phyloP scores from a whole-genome alignment of 1,140 invertebrate genomes.

The Diprion similis region DNA sequence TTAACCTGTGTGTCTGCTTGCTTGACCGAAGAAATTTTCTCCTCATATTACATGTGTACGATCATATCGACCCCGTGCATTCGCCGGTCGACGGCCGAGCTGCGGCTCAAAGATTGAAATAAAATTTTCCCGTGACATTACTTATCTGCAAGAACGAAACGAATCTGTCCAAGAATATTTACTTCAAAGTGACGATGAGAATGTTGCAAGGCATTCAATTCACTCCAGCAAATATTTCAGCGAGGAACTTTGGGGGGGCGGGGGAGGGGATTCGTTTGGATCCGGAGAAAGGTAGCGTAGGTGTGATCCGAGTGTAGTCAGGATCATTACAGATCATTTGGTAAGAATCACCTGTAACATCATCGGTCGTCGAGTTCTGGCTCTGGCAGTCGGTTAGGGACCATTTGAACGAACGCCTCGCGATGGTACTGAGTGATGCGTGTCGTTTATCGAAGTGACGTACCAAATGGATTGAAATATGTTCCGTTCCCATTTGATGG shows the following conservation, averaged over 20 bases:
- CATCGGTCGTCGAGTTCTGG: not conserved
- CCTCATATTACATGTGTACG: too few relatives aligned
- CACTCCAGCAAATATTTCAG: not conserved
- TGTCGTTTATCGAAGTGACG: conserved; percentile 40
- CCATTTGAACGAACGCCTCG: conserved; percentile 39
- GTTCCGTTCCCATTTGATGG: conserved; percentile 33
- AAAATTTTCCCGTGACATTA: not conserved
- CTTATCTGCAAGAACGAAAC: too few relatives aligned
- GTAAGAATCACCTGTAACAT: conserved; percentile 40
- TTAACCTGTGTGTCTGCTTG: conserved; percentile 20
- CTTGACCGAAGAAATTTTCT: conserved; percentile 26
- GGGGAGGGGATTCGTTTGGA: not conserved
- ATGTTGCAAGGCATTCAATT: too few relatives aligned
- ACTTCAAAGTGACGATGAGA: too few relatives aligned
- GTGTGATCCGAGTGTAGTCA: not conserved
- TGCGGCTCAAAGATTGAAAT: conserved; percentile 5
- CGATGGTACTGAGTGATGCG: conserved; percentile 36
- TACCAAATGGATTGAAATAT: conserved; percentile 40
- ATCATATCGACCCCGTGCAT: conserved; percentile 26
- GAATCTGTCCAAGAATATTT: too few relatives aligned
- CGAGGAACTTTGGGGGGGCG: not conserved
- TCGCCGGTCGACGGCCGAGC: conserved; percentile 32
- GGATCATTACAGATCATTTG: conserved; percentile 30
- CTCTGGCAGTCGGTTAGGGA: conserved; percentile 23
- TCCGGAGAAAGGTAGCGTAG: not conserved